Evolutionary conservation across 2,888 invertebrate genomes (phyloP), one percentile per base, ranked within the genome.

Genomic region (Campoletis raptor): DNA sequence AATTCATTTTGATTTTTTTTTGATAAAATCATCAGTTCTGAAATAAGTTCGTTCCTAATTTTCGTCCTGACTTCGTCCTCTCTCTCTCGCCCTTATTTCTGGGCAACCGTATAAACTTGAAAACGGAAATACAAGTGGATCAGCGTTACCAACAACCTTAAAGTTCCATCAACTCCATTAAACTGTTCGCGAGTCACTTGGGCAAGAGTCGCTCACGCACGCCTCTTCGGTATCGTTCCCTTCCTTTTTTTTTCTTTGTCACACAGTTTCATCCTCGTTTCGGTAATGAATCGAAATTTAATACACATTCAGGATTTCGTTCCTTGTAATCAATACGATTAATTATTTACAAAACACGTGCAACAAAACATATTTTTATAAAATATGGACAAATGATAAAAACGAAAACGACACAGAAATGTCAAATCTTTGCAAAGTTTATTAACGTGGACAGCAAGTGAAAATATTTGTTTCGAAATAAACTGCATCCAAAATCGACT

Each of bases 121-220:
- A 70, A 61, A 76, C 61, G 83, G 64, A 79, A 70, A 73, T 83
- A 36, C 72, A 73, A 52, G 40, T 73, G 52, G 72, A 83, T 83
- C 83, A 67, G 64, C 72, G 40, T 36, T 83, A 78, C 12, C 79
- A 61, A 24, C 52, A 42, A 77, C 66, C 64, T 72, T 81, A 81
- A 77, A 85, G 42, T 85, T 81, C 48, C 70, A 70, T 82, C 76
- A 82, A 82, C 76, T 82, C 82, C 70, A 82, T 82, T 77, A 77
- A 82, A 82, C 76, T 82, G 69, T 76, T 76, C 76, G 61, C 70
- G 76, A 82, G 76, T 80, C 52, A 76, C 80, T 85, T 76, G 42
- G 76, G 76, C 80, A 76, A 64, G 81, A 85, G 76, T 81, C 70
- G 52, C 52, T 45, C 24, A 42, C 45, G 30, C 73, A 61, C 64